Conservation (phyloP, 2,113 vertebrate species). For the Clarias macrocephalus region DNA sequence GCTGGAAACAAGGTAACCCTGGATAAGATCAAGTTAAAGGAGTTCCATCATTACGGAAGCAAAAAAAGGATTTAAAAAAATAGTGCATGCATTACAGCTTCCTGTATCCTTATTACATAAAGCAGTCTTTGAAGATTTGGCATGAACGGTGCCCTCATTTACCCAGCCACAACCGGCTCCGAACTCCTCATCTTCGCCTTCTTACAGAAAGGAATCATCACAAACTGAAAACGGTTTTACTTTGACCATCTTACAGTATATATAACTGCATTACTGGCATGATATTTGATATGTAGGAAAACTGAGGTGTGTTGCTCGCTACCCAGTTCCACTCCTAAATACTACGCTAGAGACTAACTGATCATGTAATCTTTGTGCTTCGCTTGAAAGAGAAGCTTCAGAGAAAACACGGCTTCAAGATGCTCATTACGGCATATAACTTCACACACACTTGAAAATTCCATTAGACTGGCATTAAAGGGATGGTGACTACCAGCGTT, state of each 20-base stretch:
- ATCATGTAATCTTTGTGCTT: background rate
- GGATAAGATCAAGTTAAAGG: too few relatives aligned
- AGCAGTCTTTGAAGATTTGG: background rate
- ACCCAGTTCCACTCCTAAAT: background rate
- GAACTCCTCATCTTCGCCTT: background rate
- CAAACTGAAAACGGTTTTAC: background rate
- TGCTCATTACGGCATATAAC: background rate
- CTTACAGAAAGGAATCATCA: background rate
- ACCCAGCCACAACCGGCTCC: background rate
- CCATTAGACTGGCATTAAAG: slow-evolving; percentile 60
- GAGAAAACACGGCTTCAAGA: background rate
- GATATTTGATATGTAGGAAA: background rate
- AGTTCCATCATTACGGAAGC: background rate
- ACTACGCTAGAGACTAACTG: too few relatives aligned
- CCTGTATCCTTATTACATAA: background rate
- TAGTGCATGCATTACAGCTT: background rate
- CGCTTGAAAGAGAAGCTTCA: background rate
- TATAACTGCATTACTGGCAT: background rate
- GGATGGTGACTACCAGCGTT: slow-evolving; percentile 57
- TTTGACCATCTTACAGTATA: background rate
- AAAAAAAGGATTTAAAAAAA: background rate
- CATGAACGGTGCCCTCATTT: too few relatives aligned
- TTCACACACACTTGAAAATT: slow-evolving; percentile 32
- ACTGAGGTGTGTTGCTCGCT: background rate
- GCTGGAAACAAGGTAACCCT: background rate